phyloP scores from a whole-genome alignment of 2,888 invertebrate species.

The Pandemis corylana region DNA sequence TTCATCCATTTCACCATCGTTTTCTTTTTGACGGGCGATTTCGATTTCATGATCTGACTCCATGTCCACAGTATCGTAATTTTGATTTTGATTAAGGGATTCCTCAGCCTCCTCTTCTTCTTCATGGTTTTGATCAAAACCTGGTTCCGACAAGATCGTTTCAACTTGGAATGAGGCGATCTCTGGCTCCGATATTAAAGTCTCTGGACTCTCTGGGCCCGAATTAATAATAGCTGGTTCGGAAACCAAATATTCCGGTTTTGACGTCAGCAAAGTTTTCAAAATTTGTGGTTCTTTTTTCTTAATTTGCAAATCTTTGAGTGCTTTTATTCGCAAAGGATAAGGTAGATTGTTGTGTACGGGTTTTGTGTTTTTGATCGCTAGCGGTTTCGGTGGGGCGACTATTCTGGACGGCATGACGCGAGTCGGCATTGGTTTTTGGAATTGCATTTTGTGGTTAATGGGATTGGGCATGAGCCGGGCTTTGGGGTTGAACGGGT shows the following conservation, averaged over 20 bases:
- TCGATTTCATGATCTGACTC: slow-evolving; percentile 82
- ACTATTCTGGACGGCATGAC: slow-evolving; percentile 63
- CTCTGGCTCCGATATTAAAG: slow-evolving; percentile 81
- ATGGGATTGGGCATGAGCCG: slow-evolving; percentile 81
- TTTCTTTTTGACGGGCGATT: slow-evolving; percentile 72
- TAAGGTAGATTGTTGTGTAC: slow-evolving; percentile 76
- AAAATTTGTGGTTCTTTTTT: slow-evolving; percentile 81
- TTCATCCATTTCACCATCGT: slow-evolving; percentile 56
- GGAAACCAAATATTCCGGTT: slow-evolving; percentile 77
- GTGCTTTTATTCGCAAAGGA: slow-evolving; percentile 79
- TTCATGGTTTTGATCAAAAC: slow-evolving; percentile 61
- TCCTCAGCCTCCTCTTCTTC: slow-evolving; percentile 48
- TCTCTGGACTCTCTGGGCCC: slow-evolving; percentile 81
- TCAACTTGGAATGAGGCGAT: slow-evolving; percentile 82
- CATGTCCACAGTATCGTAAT: slow-evolving; percentile 80
- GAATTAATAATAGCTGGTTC: slow-evolving; percentile 81
- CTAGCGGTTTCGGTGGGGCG: slow-evolving; percentile 73
- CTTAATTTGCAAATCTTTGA: slow-evolving; percentile 82
- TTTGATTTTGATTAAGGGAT: slow-evolving; percentile 62
- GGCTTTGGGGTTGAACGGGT: slow-evolving; percentile 81
- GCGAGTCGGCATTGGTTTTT: slow-evolving; percentile 66
- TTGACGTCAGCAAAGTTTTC: slow-evolving; percentile 78
- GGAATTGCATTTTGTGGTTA: slow-evolving; percentile 76
- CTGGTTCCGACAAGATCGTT: slow-evolving; percentile 77
- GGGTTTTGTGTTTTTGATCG: slow-evolving; percentile 66